Evolutionary conservation across 2,113 vertebrate genomes (phyloP).

Genomic region (Australoheros scitulus): DNA sequence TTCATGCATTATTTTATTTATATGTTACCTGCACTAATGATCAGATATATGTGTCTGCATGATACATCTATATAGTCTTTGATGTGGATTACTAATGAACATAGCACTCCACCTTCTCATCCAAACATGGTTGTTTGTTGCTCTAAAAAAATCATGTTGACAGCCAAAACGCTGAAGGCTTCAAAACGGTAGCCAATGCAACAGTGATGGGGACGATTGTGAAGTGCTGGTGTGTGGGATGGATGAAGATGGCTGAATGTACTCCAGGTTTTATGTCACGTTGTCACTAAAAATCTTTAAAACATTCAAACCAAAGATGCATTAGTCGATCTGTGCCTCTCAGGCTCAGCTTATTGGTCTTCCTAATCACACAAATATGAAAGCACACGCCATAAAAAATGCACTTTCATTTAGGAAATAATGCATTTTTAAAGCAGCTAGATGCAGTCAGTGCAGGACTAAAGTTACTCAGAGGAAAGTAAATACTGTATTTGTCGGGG

Average conservation of each 20-base stretch:
- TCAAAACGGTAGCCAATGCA: background rate
- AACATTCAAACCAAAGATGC: background rate
- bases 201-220: background rate
- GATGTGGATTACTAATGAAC: background rate
- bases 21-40: background rate
- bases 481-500: background rate
- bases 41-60: background rate
- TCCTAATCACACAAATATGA: background rate
- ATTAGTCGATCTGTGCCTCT: background rate
- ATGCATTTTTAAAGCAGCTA: background rate
- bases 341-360: background rate
- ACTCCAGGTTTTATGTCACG: background rate
- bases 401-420: background rate
- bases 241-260: background rate
- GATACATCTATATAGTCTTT: background rate
- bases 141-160: background rate
- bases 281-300: background rate
- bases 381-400: background rate
- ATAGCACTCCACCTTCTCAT: background rate
- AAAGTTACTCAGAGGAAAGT: background rate
- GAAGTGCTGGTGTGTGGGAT: conserved; percentile 7
- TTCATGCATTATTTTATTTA: background rate
- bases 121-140: background rate
- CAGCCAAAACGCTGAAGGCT: background rate
- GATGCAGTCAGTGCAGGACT: background rate